These are phyloP conservation scores for Oceanodroma leucorhoa DNA, from an alignment of 2,797 vertebrate species.

Conservation along the genomic window DNA sequence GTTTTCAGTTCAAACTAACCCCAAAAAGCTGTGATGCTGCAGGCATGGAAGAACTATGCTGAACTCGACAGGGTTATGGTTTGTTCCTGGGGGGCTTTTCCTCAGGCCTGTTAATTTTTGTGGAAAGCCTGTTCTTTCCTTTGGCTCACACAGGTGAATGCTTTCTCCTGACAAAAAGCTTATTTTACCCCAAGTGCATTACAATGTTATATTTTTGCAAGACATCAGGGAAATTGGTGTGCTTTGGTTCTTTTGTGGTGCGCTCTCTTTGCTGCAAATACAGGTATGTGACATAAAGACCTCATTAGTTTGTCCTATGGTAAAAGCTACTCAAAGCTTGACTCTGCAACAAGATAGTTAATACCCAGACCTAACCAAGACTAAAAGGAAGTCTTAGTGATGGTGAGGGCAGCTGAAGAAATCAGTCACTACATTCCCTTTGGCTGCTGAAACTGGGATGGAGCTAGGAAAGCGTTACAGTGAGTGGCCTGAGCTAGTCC, in stretches of 20 bases:
- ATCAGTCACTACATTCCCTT: neutral
- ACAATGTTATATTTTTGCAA: neutral
- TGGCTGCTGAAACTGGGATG: neutral
- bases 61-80: rapidly evolving
- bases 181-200: neutral
- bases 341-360: neutral
- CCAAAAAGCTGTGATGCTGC: rapidly evolving
- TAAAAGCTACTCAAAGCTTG: neutral
- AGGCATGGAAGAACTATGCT: neutral
- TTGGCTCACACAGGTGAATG: neutral
- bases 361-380: neutral
- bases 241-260: neutral
- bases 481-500: neutral
- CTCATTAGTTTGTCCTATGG: neutral
- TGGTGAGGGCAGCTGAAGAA: neutral
- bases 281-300: neutral
- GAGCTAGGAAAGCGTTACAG: neutral
- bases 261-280: neutral
- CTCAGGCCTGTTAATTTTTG: neutral
- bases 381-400: neutral
- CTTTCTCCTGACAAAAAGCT: neutral
- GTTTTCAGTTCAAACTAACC: neutral
- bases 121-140: neutral
- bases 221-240: neutral
- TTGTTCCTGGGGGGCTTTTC: neutral